Evolutionary conservation across 2,113 vertebrate genomes (phyloP).

Genomic region (Gallinago jamesoni): DNA sequence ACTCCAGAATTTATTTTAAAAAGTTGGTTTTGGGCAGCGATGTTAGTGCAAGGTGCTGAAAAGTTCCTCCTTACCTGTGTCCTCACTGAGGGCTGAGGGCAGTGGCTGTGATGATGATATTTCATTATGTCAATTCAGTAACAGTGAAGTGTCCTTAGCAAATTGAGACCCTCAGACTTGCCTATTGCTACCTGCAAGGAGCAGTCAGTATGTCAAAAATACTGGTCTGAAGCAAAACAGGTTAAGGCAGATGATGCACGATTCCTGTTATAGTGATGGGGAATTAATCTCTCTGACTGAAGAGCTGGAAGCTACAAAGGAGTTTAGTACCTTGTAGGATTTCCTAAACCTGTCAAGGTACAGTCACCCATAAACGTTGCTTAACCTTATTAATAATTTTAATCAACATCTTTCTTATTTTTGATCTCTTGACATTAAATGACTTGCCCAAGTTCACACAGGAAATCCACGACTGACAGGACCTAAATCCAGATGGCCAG

Average conservation of each 20-base stretch:
- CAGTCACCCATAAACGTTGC: background rate
- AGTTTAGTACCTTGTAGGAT: background rate
- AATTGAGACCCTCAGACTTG: background rate
- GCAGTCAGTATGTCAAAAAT: background rate
- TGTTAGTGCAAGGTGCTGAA: background rate
- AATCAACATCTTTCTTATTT: background rate
- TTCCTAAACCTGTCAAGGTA: background rate
- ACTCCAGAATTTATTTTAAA: background rate
- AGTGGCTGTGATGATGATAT: background rate
- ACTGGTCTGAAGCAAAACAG: background rate
- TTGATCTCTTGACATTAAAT: background rate
- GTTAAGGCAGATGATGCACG: background rate
- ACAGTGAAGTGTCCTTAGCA: background rate
- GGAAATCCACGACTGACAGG: background rate
- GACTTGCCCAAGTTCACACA: background rate
- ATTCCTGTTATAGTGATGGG: background rate
- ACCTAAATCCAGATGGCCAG: background rate
- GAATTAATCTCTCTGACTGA: background rate
- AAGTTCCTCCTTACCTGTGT: background rate
- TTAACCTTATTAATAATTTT: background rate
- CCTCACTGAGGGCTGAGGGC: background rate
- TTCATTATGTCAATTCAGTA: background rate
- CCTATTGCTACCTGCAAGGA: background rate
- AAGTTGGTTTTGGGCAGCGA: background rate
- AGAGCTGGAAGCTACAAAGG: background rate